Percentiles rank a stretch among this genome's conserved stretches.
Conservation (phyloP, 1,140 invertebrate species). For the Leptopilina clavipes region DNA sequence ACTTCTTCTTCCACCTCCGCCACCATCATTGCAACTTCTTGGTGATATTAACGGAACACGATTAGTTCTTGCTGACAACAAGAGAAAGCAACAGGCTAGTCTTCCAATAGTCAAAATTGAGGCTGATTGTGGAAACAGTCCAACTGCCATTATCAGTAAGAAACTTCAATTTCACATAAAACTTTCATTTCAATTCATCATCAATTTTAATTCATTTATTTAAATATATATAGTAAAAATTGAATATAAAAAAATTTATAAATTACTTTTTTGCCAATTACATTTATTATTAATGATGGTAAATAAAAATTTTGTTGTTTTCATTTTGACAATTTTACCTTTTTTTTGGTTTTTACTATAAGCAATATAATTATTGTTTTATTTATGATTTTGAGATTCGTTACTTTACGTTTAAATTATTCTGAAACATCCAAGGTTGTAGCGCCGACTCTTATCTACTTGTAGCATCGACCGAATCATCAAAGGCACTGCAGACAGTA, state of each 20-base stretch:
- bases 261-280: too few species aligned
- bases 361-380: slow-evolving; percentile 17
- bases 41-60: slow-evolving; percentile 76
- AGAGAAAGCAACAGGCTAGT: slow-evolving; percentile 78
- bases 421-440: slow-evolving; percentile 30
- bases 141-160: slow-evolving; percentile 70
- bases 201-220: slow-evolving; percentile 16
- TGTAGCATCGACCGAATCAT: slow-evolving; percentile 73
- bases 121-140: slow-evolving; percentile 74
- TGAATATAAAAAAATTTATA: too few species aligned
- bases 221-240: too few species aligned
- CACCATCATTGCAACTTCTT: slow-evolving; percentile 78
- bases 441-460: slow-evolving; percentile 37
- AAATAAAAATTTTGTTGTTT: slow-evolving; percentile 23
- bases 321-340: neutral
- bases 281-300: too few species aligned
- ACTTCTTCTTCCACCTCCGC: slow-evolving; percentile 79
- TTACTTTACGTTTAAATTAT: slow-evolving; percentile 26
- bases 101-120: slow-evolving; percentile 82
- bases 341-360: too few species aligned
- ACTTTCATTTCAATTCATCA: too few species aligned
- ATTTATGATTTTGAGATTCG: slow-evolving; percentile 32
- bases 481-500: slow-evolving; percentile 78
- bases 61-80: slow-evolving; percentile 73
- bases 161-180: too few species aligned